Conservation (phyloP, 2,888 invertebrate genomes). For the Drosophila planitibia region DNA sequence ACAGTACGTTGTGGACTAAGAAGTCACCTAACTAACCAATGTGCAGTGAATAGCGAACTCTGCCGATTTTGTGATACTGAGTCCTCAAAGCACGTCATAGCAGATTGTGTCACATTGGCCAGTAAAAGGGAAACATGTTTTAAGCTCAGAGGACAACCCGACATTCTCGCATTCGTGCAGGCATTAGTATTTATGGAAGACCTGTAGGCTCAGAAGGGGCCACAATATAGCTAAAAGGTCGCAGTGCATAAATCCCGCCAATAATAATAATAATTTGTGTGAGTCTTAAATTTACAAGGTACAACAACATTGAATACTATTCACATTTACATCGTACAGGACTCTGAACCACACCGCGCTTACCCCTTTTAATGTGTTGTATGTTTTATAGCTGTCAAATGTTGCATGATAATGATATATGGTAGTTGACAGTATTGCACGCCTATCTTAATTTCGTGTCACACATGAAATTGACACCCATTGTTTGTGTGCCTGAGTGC, state of each 20-base stretch:
- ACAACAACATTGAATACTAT: conserved; percentile 21
- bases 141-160: background rate
- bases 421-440: conserved; percentile 63
- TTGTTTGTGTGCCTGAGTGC: conserved; percentile 26
- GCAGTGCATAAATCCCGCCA: background rate
- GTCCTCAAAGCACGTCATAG: background rate
- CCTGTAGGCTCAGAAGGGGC: background rate
- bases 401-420: conserved; percentile 41
- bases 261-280: conserved; percentile 4
- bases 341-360: background rate
- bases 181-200: background rate
- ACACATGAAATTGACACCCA: conserved; percentile 73
- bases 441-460: conserved; percentile 78
- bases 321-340: background rate
- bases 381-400: conserved; percentile 69
- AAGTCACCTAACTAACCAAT: background rate
- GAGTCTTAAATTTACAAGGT: background rate
- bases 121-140: background rate
- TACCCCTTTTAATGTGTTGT: conserved; percentile 39
- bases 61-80: background rate
- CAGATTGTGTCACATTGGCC: background rate
- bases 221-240: background rate
- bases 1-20: background rate
- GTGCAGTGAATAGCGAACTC: background rate
- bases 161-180: background rate